Conservation (phyloP, 35 echinoderm and acorn worm species). For the Diadema setosum region DNA sequence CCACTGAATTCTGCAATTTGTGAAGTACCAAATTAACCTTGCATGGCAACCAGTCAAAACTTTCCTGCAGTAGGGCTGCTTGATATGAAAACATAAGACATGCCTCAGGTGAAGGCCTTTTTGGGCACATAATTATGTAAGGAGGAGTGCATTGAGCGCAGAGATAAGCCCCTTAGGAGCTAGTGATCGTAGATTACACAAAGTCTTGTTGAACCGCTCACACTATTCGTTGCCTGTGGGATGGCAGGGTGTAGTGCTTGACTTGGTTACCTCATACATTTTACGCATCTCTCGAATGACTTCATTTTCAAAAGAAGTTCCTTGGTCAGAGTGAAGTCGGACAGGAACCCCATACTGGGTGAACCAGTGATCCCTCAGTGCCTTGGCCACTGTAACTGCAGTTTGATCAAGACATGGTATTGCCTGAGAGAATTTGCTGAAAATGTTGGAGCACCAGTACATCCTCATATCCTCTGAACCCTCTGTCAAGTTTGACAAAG, state of each 20-base stretch:
- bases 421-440: too few species aligned
- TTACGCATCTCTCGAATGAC: background rate
- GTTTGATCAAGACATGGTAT: too few species aligned
- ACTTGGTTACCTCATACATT: background rate
- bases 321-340: slow-evolving; percentile 9
- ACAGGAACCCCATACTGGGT: background rate
- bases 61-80: background rate
- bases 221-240: background rate
- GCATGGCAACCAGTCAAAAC: background rate
- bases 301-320: background rate
- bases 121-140: too few species aligned
- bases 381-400: background rate
- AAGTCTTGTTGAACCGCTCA: background rate
- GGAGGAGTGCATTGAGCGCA: too few species aligned
- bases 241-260: background rate
- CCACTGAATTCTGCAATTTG: too few species aligned
- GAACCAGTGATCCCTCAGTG: background rate
- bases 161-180: too few species aligned
- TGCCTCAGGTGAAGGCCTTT: too few species aligned
- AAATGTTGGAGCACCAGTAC: too few species aligned
- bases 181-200: background rate
- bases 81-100: slow-evolving; percentile 11
- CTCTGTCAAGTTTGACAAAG: too few species aligned
- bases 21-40: background rate
- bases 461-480: too few species aligned